Conservation (phyloP, 2,113 vertebrate genomes). For the Ariopsis seemanni region DNA sequence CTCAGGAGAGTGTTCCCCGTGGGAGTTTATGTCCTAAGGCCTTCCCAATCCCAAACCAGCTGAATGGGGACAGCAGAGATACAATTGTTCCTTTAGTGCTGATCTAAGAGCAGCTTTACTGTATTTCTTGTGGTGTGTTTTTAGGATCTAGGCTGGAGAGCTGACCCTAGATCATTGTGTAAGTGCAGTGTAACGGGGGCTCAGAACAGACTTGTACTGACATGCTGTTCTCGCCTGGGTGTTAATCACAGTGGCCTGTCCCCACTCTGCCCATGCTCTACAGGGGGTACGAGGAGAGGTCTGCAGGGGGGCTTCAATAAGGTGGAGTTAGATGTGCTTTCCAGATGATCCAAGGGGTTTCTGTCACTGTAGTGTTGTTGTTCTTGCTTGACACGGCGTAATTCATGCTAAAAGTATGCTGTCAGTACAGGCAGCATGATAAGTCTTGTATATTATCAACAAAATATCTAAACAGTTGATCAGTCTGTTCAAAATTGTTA, state of each 20-base stretch:
- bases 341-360: conserved; percentile 64
- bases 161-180: conserved; percentile 34
- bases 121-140: not conserved
- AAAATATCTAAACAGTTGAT: not conserved
- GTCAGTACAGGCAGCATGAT: not conserved
- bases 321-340: conserved; percentile 63
- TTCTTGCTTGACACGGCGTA: conserved; percentile 44
- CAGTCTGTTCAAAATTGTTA: not conserved
- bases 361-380: conserved; percentile 40
- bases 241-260: conserved; percentile 60
- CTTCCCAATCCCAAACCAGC: conserved; percentile 61
- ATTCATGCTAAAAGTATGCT: conserved; percentile 12
- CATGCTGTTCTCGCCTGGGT: conserved; percentile 53
- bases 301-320: conserved; percentile 22
- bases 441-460: not conserved
- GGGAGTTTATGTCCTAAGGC: conserved; percentile 53
- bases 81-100: not conserved
- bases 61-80: conserved; percentile 20
- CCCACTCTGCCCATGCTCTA: conserved; percentile 53
- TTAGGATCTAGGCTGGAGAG: not conserved
- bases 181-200: not conserved
- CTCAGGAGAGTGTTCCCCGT: conserved; percentile 50
- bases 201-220: conserved; percentile 41
- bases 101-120: conserved; percentile 28
- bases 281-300: conserved; percentile 53